These are phyloP conservation scores for Phodopus roborovskii DNA, from an alignment of 2,113 vertebrate genomes.

Conservation along the genomic window DNA sequence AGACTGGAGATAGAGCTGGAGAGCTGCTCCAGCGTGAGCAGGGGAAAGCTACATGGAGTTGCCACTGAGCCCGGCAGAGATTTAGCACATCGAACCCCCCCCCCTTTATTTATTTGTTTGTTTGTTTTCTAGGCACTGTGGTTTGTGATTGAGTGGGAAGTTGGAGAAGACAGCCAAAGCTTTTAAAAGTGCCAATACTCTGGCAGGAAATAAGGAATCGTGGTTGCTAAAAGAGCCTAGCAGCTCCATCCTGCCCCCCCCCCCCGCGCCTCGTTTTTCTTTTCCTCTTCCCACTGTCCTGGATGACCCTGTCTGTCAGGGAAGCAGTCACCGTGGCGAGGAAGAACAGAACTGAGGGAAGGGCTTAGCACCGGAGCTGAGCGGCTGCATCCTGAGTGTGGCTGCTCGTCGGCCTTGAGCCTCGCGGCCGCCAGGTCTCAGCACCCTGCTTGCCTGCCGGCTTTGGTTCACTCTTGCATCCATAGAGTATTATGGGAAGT, in stretches of 20 bases:
- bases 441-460: not conserved
- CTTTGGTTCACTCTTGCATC: no score
- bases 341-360: not conserved
- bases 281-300: constrained; percentile 78
- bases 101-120: not conserved
- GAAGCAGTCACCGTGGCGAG: constrained; percentile 15
- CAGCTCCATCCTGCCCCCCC: constrained; percentile 55
- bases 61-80: constrained; percentile 26
- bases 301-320: constrained; percentile 73
- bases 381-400: not conserved
- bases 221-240: constrained; percentile 76
- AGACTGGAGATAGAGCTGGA: not conserved
- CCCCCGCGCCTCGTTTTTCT: constrained; percentile 60
- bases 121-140: not conserved
- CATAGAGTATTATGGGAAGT: rapidly evolving
- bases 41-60: not conserved
- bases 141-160: constrained; percentile 79
- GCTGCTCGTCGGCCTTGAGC: not conserved
- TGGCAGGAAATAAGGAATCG: constrained; percentile 84
- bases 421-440: rapidly evolving
- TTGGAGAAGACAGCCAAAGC: constrained; percentile 79
- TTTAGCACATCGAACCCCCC: constrained; percentile 64
- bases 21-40: not conserved
- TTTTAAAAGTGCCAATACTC: constrained; percentile 85
- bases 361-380: rapidly evolving